Percentiles rank a stretch among this genome's conserved stretches.
Evolutionary conservation across 1,140 invertebrate species (phyloP).

Genomic region (Cydia amplana): DNA sequence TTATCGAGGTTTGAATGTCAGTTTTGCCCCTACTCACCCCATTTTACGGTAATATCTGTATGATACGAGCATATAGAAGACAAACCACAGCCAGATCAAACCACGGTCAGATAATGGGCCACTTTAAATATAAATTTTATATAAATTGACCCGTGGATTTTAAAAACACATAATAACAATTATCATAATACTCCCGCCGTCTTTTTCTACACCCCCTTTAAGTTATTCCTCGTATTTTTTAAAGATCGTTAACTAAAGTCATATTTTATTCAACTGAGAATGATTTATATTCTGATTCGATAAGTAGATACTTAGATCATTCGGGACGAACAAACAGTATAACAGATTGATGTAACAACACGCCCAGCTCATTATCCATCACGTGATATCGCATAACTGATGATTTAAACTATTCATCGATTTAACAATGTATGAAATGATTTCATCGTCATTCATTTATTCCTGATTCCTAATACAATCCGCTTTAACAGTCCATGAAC

Average conservation of each 20-base stretch:
- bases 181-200: no score
- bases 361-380: conserved; percentile 4
- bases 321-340: conserved; percentile 5
- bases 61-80: no score
- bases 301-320: conserved; percentile 11
- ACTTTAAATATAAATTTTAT: no score
- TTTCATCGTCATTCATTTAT: not conserved
- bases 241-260: not conserved
- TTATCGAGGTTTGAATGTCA: no score
- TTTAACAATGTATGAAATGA: conserved; percentile 2
- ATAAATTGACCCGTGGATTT: no score
- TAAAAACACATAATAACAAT: no score
- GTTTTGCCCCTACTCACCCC: no score
- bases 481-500: not conserved
- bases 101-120: no score
- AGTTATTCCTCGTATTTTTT: not conserved
- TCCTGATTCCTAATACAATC: not conserved
- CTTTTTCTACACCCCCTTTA: no score
- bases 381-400: conserved; percentile 28
- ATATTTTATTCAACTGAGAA: not conserved
- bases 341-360: conserved; percentile 18
- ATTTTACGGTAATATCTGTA: no score
- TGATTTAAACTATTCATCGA: conserved; percentile 19
- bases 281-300: not conserved
- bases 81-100: no score